Evolutionary conservation across 1,140 invertebrate genomes (phyloP).

Genomic region (Pemphigus obesinymphae): DNA sequence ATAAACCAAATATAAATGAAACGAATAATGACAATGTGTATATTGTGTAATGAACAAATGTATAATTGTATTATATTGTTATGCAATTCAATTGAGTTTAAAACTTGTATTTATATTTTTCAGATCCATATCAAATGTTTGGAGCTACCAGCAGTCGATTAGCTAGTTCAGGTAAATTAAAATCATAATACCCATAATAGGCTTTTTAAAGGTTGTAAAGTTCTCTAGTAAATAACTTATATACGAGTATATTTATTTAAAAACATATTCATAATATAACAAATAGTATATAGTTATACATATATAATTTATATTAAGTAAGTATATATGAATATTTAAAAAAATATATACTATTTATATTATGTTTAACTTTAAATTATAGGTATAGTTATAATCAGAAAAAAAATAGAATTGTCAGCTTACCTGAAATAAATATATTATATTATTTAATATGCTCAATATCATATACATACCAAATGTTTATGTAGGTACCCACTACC

Average conservation of each 20-base stretch:
- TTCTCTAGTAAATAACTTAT: no score
- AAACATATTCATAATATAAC: no score
- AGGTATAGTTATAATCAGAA: not conserved
- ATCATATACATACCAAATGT: not conserved
- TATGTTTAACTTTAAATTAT: no score
- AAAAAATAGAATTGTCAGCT: no score
- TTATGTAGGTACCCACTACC: not conserved
- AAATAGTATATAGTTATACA: no score
- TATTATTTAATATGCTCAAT: not conserved
- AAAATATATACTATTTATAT: no score
- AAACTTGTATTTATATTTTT: conserved; percentile 50
- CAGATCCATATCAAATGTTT: conserved; percentile 96
- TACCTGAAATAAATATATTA: not conserved
- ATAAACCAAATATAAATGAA: no score
- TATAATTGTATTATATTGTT: not conserved
- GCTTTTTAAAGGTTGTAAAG: not conserved
- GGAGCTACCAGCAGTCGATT: conserved; percentile 87
- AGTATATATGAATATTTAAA: no score
- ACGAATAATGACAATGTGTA: no score
- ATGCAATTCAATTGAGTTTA: not conserved
- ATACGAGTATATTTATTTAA: no score
- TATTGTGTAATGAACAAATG: not conserved
- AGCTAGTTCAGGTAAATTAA: conserved; percentile 76
- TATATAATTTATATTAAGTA: no score
- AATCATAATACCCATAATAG: not conserved